These are phyloP conservation scores for Limnothrissa miodon DNA, from an alignment of 2,113 vertebrate genomes.

Conservation along the genomic window DNA sequence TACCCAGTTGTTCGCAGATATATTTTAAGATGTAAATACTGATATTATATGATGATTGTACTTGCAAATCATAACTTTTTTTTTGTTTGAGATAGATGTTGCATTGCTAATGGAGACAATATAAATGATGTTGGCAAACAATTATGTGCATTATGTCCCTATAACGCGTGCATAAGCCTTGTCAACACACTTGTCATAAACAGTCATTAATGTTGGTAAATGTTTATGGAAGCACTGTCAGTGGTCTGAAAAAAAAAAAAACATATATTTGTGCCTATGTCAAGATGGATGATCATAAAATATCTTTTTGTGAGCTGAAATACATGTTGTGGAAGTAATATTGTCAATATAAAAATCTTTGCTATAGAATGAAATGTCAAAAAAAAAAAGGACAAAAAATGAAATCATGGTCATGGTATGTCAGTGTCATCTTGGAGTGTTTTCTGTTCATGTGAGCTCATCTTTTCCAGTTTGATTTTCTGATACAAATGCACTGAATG, in stretches of 20 bases:
- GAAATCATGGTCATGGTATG: not conserved
- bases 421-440: not conserved
- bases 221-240: conserved; percentile 66
- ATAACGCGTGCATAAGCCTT: conserved; percentile 60
- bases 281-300: conserved; percentile 44
- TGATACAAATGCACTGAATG: conserved; percentile 30
- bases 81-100: conserved; percentile 67
- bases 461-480: conserved; percentile 4
- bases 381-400: not conserved
- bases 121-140: conserved; percentile 65
- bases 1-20: conserved; percentile 70
- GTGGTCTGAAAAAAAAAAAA: conserved; percentile 61
- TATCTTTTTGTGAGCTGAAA: conserved; percentile 4
- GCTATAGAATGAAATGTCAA: conserved; percentile 8
- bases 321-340: conserved; percentile 14
- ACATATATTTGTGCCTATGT: conserved; percentile 61
- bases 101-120: conserved; percentile 68
- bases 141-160: conserved; percentile 67
- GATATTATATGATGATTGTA: conserved; percentile 73
- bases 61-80: conserved; percentile 72
- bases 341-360: not conserved
- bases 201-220: conserved; percentile 62
- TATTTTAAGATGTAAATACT: conserved; percentile 73
- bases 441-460: conserved; percentile 19
- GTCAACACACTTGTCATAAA: conserved; percentile 61